Evolutionary conservation across 2,888 invertebrate species (phyloP).

Genomic region (Agonopterix arenella): DNA sequence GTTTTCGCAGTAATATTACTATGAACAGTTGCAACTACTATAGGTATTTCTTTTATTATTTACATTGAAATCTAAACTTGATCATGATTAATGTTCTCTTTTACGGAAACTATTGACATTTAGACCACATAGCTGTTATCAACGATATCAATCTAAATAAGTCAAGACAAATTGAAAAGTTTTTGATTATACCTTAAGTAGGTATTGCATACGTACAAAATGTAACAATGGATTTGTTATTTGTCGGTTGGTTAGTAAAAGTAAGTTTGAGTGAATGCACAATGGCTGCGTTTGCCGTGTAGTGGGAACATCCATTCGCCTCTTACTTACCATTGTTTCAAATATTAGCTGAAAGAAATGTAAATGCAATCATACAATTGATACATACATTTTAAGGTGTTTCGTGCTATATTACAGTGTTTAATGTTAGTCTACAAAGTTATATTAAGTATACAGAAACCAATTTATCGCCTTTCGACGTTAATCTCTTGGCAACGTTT

Average conservation of each 20-base stretch:
- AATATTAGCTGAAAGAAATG: conserved; percentile 18
- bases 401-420: neutral
- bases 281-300: conserved; percentile 37
- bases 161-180: no score
- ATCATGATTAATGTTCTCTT: no score
- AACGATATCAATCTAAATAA: no score
- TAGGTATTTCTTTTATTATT: no score
- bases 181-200: no score
- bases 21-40: no score
- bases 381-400: neutral
- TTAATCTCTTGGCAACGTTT: conserved; percentile 2
- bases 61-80: no score
- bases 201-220: conserved; percentile 18
- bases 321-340: conserved; percentile 57
- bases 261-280: conserved; percentile 40
- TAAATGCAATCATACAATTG: conserved; percentile 12
- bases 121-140: no score
- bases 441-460: neutral
- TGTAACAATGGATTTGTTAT: conserved; percentile 34
- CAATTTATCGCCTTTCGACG: neutral
- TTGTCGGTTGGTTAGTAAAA: conserved; percentile 46
- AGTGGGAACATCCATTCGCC: conserved; percentile 51
- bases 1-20: no score
- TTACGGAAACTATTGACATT: no score
- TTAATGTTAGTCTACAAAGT: neutral